phyloP scores from a whole-genome alignment of 2,113 vertebrate species.

The Mionectes macconnelli region DNA sequence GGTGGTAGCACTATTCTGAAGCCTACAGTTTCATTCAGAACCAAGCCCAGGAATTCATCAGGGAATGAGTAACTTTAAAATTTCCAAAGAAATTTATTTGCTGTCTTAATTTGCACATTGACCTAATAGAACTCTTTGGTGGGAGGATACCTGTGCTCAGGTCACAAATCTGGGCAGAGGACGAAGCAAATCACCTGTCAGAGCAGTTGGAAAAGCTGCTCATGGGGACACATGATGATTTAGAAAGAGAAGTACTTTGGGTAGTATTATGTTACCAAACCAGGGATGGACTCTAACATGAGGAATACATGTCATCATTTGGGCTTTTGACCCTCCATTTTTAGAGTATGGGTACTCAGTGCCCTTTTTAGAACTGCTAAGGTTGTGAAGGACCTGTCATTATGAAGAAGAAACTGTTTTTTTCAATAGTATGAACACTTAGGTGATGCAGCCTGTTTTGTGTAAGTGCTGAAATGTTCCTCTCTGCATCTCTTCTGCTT shows the following conservation, averaged over 20 bases:
- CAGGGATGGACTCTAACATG: neutral
- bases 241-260: neutral
- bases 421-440: neutral
- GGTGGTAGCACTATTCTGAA: neutral
- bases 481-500: neutral
- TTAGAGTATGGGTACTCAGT: neutral
- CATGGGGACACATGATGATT: neutral
- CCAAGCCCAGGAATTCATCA: neutral
- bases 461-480: neutral
- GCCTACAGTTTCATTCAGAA: neutral
- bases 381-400: neutral
- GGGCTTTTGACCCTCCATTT: neutral
- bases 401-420: neutral
- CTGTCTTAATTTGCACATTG: neutral
- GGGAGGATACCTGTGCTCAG: neutral
- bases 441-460: neutral
- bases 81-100: neutral
- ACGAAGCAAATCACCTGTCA: neutral
- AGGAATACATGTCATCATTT: neutral
- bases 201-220: neutral
- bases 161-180: neutral
- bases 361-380: neutral
- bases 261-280: neutral
- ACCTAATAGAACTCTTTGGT: neutral
- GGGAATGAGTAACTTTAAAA: neutral